These are phyloP conservation scores for Brachynemurus nebulosus DNA, from an alignment of 2,888 invertebrate genomes.

Conservation along the genomic window DNA sequence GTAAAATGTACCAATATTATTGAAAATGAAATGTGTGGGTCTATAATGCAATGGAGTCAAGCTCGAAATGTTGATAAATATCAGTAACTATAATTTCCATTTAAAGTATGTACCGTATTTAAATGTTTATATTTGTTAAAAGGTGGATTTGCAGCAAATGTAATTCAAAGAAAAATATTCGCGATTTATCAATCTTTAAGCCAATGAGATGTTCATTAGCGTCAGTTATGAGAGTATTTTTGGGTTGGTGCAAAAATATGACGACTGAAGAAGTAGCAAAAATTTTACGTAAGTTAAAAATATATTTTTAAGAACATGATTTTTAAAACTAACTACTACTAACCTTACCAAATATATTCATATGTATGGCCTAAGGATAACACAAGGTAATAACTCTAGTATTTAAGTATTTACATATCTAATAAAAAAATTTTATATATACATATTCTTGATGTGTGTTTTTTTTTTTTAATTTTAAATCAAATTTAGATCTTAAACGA, in stretches of 20 bases:
- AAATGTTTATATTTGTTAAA: neutral
- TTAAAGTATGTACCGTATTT: neutral
- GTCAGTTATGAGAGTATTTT: constrained; percentile 42
- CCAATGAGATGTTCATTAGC: constrained; percentile 46
- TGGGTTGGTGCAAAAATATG: constrained; percentile 53
- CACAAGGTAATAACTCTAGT: too few species aligned
- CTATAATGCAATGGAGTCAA: constrained; percentile 32
- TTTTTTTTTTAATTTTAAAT: neutral
- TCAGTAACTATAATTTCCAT: constrained; percentile 19
- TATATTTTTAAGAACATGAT: neutral
- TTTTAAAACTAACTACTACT: too few species aligned
- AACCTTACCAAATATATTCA: too few species aligned
- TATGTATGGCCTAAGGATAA: too few species aligned
- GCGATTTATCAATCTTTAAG: constrained; percentile 44
- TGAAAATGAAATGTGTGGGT: constrained; percentile 18
- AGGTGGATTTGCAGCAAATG: constrained; percentile 35
- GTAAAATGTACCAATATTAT: constrained; percentile 28
- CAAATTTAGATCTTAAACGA: constrained; percentile 39
- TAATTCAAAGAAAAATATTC: constrained; percentile 31
- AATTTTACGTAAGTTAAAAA: constrained; percentile 35
- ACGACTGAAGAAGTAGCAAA: constrained; percentile 36
- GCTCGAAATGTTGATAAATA: constrained; percentile 36
- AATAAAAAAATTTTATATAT: neutral
- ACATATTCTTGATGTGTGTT: neutral
- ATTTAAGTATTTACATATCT: too few species aligned